These are phyloP conservation scores for Pocillopora damicornis DNA, from an alignment of 64 coral and sea anemone species.

Conservation along the genomic window DNA sequence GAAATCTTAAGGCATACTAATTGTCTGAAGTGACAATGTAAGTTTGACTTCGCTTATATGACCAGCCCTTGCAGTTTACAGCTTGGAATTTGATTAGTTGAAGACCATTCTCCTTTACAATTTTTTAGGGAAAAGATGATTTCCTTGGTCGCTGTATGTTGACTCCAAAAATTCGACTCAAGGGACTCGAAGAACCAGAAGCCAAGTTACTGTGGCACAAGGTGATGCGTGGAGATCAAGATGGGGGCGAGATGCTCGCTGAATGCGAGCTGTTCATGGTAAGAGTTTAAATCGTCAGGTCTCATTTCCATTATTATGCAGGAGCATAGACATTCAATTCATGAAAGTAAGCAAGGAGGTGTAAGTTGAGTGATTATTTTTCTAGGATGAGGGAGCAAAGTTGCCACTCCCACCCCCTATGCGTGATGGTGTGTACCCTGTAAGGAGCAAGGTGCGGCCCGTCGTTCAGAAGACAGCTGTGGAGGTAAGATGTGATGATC, in stretches of 20 bases:
- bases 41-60: no score
- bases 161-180: slow-evolving; percentile 41
- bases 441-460: slow-evolving; percentile 73
- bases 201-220: slow-evolving; percentile 39
- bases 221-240: slow-evolving; percentile 25
- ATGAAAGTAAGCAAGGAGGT: background rate
- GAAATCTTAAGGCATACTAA: no score
- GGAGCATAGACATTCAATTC: no score
- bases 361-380: background rate
- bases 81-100: no score
- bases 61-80: no score
- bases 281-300: background rate
- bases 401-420: slow-evolving; percentile 45
- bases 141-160: slow-evolving; percentile 51
- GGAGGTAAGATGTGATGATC: slow-evolving; percentile 53
- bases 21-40: no score
- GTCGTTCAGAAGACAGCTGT: slow-evolving; percentile 70
- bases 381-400: slow-evolving; percentile 56
- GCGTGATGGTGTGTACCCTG: slow-evolving; percentile 57
- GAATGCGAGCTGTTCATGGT: slow-evolving; percentile 63
- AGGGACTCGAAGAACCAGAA: slow-evolving; percentile 57
- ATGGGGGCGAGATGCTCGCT: slow-evolving; percentile 42
- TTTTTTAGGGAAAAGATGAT: slow-evolving; percentile 60
- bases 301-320: background rate
- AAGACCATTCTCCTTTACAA: background rate